Evolutionary conservation across 2,113 vertebrate genomes (phyloP), one percentile per base, ranked within the genome.

Genomic region (Aegotheles bennettii): DNA sequence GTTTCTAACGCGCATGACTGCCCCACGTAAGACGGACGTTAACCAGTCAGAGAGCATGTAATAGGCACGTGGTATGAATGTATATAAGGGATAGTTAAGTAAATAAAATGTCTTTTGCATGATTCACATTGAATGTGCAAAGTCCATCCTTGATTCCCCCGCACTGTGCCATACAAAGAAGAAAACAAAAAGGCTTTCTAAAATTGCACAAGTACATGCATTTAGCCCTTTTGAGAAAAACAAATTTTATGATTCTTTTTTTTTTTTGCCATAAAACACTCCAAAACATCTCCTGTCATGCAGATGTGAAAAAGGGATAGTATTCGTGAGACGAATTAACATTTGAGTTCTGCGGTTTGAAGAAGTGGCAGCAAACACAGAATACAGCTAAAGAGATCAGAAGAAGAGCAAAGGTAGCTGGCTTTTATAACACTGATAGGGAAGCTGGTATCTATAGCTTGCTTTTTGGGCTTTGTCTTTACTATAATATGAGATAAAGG

Each of bases 101-200:
- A n/a, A n/a, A n/a, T n/a, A n/a, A n/a, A n/a, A n/a, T n/a, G n/a
- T n/a, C n/a, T n/a, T n/a, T n/a, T n/a, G n/a, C n/a, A n/a, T n/a
- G n/a, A n/a, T n/a, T n/a, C n/a, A n/a, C n/a, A n/a, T n/a, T n/a
- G n/a, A n/a, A n/a, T n/a, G n/a, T n/a, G n/a, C n/a, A n/a, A n/a
- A n/a, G n/a, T n/a, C n/a, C n/a, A n/a, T n/a, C n/a, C n/a, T n/a
- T n/a, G n/a, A n/a, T n/a, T n/a, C n/a, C n/a, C n/a, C n/a, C n/a
- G n/a, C n/a, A n/a, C n/a, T n/a, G n/a, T 47, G 7, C 6, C 20
- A 5, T 35, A 38, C 24, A 42, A 80, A 56, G 26, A 26, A 3
- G 0, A 2, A n/a, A n/a, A n/a, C n/a, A n/a, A n/a, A n/a, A n/a
- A n/a, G n/a, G 1, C 7, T 89, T 80, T 63, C 51, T 48, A 67